These are phyloP conservation scores for Ormyrus pomaceus DNA, from an alignment of 2,888 invertebrate genomes.

Conservation along the genomic window DNA sequence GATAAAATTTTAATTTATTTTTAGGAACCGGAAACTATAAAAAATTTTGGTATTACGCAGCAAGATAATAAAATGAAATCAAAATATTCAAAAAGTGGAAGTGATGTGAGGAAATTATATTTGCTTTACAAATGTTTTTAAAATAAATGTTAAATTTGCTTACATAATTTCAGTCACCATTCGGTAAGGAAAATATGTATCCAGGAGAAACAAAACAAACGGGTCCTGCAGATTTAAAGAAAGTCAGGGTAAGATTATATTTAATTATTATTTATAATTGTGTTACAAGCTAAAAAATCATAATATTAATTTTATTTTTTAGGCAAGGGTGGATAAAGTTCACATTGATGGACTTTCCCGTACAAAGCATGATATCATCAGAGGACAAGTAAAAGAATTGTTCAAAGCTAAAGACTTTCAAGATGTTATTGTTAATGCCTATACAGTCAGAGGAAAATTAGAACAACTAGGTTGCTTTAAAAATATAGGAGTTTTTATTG, in stretches of 20 bases:
- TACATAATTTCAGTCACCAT: slow-evolving; percentile 24
- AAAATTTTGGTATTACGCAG: slow-evolving; percentile 42
- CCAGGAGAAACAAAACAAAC: slow-evolving; percentile 19
- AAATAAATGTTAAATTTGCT: slow-evolving; percentile 10
- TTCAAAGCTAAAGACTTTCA: slow-evolving; percentile 91
- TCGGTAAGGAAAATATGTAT: slow-evolving; percentile 11
- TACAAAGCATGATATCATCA: slow-evolving; percentile 93
- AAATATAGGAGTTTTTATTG: slow-evolving; percentile 90
- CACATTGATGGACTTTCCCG: slow-evolving; percentile 89
- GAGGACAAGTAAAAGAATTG: slow-evolving; percentile 86
- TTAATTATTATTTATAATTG: slow-evolving; percentile 2
- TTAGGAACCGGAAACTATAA: slow-evolving; percentile 62
- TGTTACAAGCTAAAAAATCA: background rate
- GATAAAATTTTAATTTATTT: background rate
- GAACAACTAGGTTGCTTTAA: slow-evolving; percentile 93
- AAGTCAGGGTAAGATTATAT: slow-evolving; percentile 61
- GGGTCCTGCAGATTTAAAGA: slow-evolving; percentile 62
- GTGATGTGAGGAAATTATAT: slow-evolving; percentile 30
- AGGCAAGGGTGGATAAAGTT: slow-evolving; percentile 91
- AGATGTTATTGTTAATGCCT: slow-evolving; percentile 85
- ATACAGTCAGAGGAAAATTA: slow-evolving; percentile 84
- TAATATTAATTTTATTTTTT: slow-evolving; percentile 60
- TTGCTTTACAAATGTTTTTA: background rate
- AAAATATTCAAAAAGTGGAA: slow-evolving; percentile 26
- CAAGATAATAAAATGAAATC: slow-evolving; percentile 43